Conservation (phyloP, 1,140 invertebrate species). For the Drosophila subobscura region DNA sequence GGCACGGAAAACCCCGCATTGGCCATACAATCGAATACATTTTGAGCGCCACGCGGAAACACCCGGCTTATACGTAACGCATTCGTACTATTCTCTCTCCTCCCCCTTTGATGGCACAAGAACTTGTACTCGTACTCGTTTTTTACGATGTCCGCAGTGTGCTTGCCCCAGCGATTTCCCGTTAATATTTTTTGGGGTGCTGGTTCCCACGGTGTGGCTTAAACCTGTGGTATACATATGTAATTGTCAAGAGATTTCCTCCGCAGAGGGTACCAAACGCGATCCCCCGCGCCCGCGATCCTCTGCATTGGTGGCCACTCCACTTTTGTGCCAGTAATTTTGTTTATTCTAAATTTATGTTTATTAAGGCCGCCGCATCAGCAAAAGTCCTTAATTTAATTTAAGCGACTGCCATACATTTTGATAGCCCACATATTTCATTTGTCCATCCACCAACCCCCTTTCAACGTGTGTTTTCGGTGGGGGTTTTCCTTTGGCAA, state of each 20-base stretch:
- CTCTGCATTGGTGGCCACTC: neutral
- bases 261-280: slow-evolving; percentile 12
- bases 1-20: slow-evolving; percentile 4
- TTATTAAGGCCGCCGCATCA: slow-evolving; percentile 25
- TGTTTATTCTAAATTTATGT: slow-evolving; percentile 29
- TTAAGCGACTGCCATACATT: slow-evolving; percentile 79
- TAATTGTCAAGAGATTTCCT: slow-evolving; percentile 36
- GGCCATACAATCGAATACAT: slow-evolving; percentile 50
- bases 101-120: slow-evolving; percentile 9
- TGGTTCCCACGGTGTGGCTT: slow-evolving; percentile 36
- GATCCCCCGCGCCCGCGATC: neutral
- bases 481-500: slow-evolving; percentile 60
- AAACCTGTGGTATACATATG: slow-evolving; percentile 19
- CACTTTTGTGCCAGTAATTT: slow-evolving; percentile 21
- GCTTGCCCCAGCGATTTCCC: neutral
- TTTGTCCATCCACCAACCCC: slow-evolving; percentile 12
- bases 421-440: slow-evolving; percentile 76
- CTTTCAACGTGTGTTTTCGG: slow-evolving; percentile 38
- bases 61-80: slow-evolving; percentile 61
- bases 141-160: slow-evolving; percentile 73
- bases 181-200: slow-evolving; percentile 30
- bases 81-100: slow-evolving; percentile 9
- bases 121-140: slow-evolving; percentile 18
- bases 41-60: slow-evolving; percentile 31
- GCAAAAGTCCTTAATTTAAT: slow-evolving; percentile 76